Evolutionary conservation across 2,888 invertebrate genomes (phyloP).

Genomic region (Philonicus albiceps): DNA sequence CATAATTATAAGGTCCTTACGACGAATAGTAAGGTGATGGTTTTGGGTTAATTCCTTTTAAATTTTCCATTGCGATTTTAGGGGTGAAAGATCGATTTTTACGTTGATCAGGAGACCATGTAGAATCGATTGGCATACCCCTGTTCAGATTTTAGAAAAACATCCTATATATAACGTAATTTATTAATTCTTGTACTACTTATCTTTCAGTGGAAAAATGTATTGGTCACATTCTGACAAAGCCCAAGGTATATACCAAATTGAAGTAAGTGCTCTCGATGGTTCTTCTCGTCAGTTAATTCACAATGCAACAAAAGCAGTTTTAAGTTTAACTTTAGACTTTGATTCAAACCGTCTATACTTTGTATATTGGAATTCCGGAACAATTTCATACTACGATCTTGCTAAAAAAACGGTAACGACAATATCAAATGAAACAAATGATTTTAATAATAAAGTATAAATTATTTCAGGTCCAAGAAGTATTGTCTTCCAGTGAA

Average conservation of each 20-base stretch:
- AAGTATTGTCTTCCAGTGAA: constrained; percentile 56
- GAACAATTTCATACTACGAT: constrained; percentile 71
- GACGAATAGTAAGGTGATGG: too few relatives aligned
- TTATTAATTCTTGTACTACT: background rate
- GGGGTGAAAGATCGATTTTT: too few relatives aligned
- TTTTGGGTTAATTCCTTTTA: too few relatives aligned
- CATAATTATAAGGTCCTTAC: too few relatives aligned
- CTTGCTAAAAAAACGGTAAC: constrained; percentile 60
- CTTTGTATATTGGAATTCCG: constrained; percentile 71
- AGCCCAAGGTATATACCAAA: constrained; percentile 59
- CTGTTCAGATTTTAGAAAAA: too few relatives aligned
- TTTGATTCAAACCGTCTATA: constrained; percentile 70
- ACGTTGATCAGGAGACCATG: too few relatives aligned
- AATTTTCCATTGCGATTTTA: too few relatives aligned
- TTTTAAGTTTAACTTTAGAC: constrained; percentile 71
- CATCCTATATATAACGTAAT: background rate
- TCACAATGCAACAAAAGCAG: constrained; percentile 54
- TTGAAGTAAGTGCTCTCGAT: constrained; percentile 74
- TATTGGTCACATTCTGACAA: constrained; percentile 67
- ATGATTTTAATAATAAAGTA: background rate
- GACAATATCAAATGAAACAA: background rate
- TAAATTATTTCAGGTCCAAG: constrained; percentile 49
- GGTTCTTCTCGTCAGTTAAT: constrained; percentile 65
- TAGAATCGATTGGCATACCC: too few relatives aligned
- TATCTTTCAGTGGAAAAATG: constrained; percentile 64